phyloP scores from a whole-genome alignment of 2,113 vertebrate species.

The Neogale vison region DNA sequence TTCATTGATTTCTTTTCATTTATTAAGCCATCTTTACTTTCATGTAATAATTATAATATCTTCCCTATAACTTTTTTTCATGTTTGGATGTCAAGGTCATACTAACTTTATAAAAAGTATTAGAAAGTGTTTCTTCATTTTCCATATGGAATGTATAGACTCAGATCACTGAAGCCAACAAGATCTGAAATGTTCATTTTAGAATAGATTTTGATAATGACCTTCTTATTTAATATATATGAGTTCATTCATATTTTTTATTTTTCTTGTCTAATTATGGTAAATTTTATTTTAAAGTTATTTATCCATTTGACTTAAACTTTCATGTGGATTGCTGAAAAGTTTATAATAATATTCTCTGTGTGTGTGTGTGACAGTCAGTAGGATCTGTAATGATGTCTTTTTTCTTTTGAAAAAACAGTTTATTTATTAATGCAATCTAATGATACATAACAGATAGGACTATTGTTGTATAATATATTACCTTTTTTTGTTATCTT shows the following conservation, averaged over 20 bases:
- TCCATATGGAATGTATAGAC: background rate
- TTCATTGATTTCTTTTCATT: background rate
- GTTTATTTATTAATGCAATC: background rate
- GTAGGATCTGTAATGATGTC: background rate
- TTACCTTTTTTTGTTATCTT: background rate
- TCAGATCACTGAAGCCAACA: background rate
- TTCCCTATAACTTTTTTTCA: background rate
- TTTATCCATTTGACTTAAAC: background rate
- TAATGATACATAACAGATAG: background rate
- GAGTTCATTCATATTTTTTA: background rate
- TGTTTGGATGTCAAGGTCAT: background rate
- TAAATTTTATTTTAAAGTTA: background rate
- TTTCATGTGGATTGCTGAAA: background rate
- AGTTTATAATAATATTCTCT: background rate
- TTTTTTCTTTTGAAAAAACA: background rate
- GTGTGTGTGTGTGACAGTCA: background rate
- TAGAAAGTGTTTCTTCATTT: background rate
- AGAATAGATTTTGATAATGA: background rate
- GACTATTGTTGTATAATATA: background rate
- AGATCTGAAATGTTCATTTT: background rate
- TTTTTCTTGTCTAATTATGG: background rate
- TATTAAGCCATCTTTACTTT: background rate
- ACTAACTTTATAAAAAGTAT: background rate
- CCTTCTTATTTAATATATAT: background rate
- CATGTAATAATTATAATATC: background rate